Base-by-base conservation (phyloP, 2,888 invertebrate species). In the Eupithecia inturbata region DNA sequence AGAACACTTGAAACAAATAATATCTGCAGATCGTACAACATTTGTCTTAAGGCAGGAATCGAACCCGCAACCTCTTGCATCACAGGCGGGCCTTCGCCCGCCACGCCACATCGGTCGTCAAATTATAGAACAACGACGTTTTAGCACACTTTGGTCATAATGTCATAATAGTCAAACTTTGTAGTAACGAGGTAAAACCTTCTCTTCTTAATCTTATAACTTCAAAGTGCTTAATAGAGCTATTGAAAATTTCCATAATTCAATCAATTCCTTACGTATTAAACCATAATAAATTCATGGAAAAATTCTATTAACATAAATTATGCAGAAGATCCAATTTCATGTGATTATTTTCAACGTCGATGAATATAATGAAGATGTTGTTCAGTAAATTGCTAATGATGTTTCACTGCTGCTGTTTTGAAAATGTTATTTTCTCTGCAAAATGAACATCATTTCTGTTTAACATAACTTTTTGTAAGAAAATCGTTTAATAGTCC, bases 291-390 rank as follows among this genome's bases (percentile, higher is more conserved):
- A 76, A 74, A 79, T 81, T 78, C 75, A 86, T 84, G 85, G 80
- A 82, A 80, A 86, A 88, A 88, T 86, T 85, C 16, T 85, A 89
- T 90, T 88, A 88, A 84, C 82, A 88, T 91, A 91, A 39, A 91
- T 91, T 91, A 91, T 91, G 89, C 88, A 88, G 90, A 89, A 87
- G 82, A 88, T 87, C 87, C 91, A 90, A 91, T 92, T 92, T 91
- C 86, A 84, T 89, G 85, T 89, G 89, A 92, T 91, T 91, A 91
- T 82, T 83, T 84, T 81, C 77, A 84, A 83, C 87, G 86, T 86
- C 83, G 83, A 88, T 88, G 84, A 78, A 88, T 84, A 83, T 86
- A 84, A 88, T 88, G 83, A 82, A 79, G 82, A 77, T 82, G 77
- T 83, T 78, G 78, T 82, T 85, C 83, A 84, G 84, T 84, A 72